A percentile compares a stretch with the other conserved stretches of the same genome.
phyloP scores from a whole-genome alignment of 1,140 invertebrate genomes.

The Lepidurus packardi region DNA sequence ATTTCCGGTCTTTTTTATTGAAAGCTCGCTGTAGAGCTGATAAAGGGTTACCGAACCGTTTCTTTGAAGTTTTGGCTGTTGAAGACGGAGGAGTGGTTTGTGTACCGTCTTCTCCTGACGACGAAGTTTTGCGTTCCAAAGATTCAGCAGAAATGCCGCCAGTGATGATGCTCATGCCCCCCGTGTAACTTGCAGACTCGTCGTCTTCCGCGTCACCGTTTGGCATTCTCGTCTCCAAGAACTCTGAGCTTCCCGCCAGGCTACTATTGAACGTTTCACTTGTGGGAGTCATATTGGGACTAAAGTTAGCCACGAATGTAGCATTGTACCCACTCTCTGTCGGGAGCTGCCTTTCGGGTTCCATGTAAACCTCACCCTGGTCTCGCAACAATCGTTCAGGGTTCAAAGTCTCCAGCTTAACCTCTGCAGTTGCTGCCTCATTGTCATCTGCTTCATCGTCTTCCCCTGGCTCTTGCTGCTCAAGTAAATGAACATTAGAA shows the following conservation, averaged over 20 bases:
- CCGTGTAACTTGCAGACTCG: not conserved
- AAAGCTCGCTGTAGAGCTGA: slow-evolving; percentile 1
- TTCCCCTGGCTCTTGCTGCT: not conserved
- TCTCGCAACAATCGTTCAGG: not conserved
- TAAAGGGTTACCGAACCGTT: not conserved
- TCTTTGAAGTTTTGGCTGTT: not conserved
- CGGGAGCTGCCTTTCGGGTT: not conserved
- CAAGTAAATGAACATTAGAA: not conserved
- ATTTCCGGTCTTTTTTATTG: not conserved
- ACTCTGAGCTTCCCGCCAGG: not conserved
- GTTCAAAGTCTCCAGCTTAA: not conserved
- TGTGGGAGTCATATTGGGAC: not conserved
- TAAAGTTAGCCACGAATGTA: not conserved
- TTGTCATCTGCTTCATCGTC: not conserved
- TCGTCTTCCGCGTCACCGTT: not conserved
- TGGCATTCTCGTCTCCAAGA: not conserved
- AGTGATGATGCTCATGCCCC: not conserved
- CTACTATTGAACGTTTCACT: not conserved
- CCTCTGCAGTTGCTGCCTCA: not conserved
- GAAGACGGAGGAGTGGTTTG: not conserved
- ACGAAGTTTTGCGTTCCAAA: not conserved
- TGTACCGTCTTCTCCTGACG: not conserved
- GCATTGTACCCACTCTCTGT: not conserved
- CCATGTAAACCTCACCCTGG: not conserved
- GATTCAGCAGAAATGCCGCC: not conserved